Evolutionary conservation across 2,113 vertebrate genomes (phyloP).

Genomic region (Toxotes jaculatrix): DNA sequence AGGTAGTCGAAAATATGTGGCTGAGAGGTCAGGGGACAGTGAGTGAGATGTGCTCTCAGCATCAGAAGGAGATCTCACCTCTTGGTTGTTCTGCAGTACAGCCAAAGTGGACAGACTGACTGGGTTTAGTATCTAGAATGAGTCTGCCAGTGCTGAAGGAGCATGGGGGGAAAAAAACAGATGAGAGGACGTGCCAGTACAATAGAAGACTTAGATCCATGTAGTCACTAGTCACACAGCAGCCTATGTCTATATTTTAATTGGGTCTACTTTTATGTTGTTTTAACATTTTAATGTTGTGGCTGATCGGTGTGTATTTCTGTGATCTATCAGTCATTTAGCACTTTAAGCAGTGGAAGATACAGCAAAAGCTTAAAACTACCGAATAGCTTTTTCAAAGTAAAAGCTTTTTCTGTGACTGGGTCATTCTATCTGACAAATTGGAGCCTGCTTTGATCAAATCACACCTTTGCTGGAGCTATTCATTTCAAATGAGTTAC

Average conservation of each 20-base stretch:
- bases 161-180: slow-evolving; percentile 8
- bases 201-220: not conserved
- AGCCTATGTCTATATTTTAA: not conserved
- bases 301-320: no score
- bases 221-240: not conserved
- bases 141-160: slow-evolving; percentile 72
- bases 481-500: not conserved
- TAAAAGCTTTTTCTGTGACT: not conserved
- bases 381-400: not conserved
- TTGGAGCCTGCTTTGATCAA: not conserved
- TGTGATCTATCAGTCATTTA: not conserved
- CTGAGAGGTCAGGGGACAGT: slow-evolving; percentile 18
- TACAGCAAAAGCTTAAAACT: not conserved
- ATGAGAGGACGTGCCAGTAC: slow-evolving; percentile 12
- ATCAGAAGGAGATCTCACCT: slow-evolving; percentile 73
- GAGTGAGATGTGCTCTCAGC: slow-evolving; percentile 32
- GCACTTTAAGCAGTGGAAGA: not conserved
- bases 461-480: not conserved
- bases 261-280: not conserved
- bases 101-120: slow-evolving; percentile 64
- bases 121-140: slow-evolving; percentile 77
- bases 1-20: slow-evolving; percentile 20
- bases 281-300: no score
- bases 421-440: not conserved
- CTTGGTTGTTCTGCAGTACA: slow-evolving; percentile 63